Conservation (phyloP, 2,888 invertebrate genomes). For the Drosophila merina region DNA sequence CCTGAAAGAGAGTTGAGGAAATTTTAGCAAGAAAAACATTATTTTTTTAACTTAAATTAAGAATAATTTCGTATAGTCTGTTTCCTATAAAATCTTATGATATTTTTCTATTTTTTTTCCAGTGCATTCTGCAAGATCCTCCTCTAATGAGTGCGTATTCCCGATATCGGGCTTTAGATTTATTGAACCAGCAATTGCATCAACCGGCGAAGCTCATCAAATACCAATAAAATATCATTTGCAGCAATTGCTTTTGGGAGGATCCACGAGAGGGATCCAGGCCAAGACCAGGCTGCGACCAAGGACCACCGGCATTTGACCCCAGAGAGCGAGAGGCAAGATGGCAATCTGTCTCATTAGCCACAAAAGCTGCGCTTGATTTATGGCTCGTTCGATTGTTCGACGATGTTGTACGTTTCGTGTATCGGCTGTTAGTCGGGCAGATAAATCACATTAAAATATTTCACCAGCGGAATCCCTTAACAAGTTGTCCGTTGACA, state of each 20-base stretch:
- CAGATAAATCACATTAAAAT: conserved; percentile 79
- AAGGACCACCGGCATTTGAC: conserved; percentile 56
- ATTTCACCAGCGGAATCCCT: conserved; percentile 45
- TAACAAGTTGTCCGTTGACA: conserved; percentile 57
- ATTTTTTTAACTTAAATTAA: too few species aligned
- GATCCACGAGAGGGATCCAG: conserved; percentile 2
- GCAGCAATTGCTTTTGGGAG: conserved; percentile 61
- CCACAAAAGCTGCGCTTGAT: conserved; percentile 58
- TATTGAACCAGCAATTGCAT: conserved; percentile 70
- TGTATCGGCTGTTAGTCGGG: conserved; percentile 36
- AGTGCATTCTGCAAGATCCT: conserved; percentile 9
- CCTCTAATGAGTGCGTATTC: conserved; percentile 57
- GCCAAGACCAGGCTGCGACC: neutral
- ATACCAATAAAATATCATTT: conserved; percentile 79
- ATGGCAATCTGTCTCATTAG: conserved; percentile 76
- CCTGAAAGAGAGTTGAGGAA: neutral
- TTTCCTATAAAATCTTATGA: too few species aligned
- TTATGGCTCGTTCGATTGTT: conserved; percentile 52
- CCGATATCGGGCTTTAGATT: conserved; percentile 41
- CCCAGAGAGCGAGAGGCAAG: conserved; percentile 18
- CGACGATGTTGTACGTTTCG: conserved; percentile 32
- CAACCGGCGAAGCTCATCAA: conserved; percentile 70
- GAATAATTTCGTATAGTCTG: too few species aligned
- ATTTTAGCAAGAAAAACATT: too few species aligned
- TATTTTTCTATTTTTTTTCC: neutral